Conservation (phyloP, 2,888 invertebrate species). For the Dicroscelio sp. region DNA sequence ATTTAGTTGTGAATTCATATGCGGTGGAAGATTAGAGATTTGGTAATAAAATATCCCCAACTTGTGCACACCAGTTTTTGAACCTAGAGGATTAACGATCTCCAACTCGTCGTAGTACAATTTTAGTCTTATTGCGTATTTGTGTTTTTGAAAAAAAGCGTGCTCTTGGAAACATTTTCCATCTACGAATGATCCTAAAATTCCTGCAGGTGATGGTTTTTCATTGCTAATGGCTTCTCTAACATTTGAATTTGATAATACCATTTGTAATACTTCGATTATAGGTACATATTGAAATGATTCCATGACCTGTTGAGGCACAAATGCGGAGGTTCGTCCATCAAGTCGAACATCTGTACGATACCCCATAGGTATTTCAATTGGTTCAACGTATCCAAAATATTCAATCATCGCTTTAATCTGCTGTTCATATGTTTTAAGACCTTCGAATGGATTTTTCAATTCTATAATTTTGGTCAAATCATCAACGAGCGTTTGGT, state of each 20-base stretch:
- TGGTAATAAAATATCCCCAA: constrained; percentile 69
- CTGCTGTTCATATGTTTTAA: constrained; percentile 61
- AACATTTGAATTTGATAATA: constrained; percentile 63
- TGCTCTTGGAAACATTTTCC: constrained; percentile 61
- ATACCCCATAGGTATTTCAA: constrained; percentile 57
- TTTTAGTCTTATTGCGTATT: constrained; percentile 58
- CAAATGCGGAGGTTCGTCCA: constrained; percentile 24
- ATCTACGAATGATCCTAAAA: constrained; percentile 61
- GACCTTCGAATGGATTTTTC: constrained; percentile 48
- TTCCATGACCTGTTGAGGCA: constrained; percentile 68
- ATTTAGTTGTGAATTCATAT: constrained; percentile 73
- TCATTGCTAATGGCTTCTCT: constrained; percentile 63
- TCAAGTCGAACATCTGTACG: constrained; percentile 62
- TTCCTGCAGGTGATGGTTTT: constrained; percentile 56
- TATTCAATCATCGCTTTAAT: constrained; percentile 63
- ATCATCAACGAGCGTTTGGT: not conserved
- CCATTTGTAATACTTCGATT: constrained; percentile 60
- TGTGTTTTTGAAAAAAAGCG: constrained; percentile 59
- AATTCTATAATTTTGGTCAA: constrained; percentile 47
- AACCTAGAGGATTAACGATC: constrained; percentile 48
- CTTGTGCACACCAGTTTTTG: constrained; percentile 74
- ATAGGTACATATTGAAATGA: constrained; percentile 77
- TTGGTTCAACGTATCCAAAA: constrained; percentile 56
- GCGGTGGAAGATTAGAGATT: constrained; percentile 72
- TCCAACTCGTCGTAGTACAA: constrained; percentile 80